phyloP scores from a whole-genome alignment of 2,113 vertebrate species.

The Mesitornis unicolor region DNA sequence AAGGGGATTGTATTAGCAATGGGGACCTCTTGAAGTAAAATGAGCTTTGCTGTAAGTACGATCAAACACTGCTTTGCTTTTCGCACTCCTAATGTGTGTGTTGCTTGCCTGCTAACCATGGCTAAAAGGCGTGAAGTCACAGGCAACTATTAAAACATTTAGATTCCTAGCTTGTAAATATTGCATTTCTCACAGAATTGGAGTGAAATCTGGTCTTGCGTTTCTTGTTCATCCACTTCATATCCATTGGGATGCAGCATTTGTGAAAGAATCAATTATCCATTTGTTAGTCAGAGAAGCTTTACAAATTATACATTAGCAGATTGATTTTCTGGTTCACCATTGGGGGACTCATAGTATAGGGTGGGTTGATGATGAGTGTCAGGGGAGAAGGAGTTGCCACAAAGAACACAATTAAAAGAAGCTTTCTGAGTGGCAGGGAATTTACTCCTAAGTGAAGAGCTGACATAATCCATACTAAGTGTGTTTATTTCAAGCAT shows the following conservation, averaged over 20 bases:
- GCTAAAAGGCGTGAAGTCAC: conserved; percentile 55
- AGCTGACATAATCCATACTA: conserved; percentile 81
- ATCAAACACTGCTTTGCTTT: conserved; percentile 61
- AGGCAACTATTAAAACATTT: conserved; percentile 25
- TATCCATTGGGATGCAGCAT: conserved; percentile 77
- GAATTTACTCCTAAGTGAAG: conserved; percentile 81
- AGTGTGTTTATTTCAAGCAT: conserved; percentile 75
- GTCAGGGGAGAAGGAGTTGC: conserved; percentile 72
- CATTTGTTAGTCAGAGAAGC: conserved; percentile 81
- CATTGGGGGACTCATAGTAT: conserved; percentile 63
- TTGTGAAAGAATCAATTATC: conserved; percentile 85
- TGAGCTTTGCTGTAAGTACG: conserved; percentile 23
- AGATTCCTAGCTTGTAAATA: conserved; percentile 43
- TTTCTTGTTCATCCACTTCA: conserved; percentile 65
- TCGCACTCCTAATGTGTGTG: conserved; percentile 39
- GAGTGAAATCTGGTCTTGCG: conserved; percentile 49
- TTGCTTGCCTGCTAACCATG: conserved; percentile 24
- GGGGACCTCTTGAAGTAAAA: conserved; percentile 7
- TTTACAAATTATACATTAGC: conserved; percentile 87
- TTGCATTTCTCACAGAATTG: conserved; percentile 38
- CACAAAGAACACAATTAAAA: conserved; percentile 79
- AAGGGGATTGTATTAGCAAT: not conserved
- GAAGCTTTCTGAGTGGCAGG: conserved; percentile 70
- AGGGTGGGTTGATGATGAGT: conserved; percentile 76
- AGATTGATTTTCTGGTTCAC: conserved; percentile 82